Conservation (phyloP, 2,797 vertebrate species). For the Melanotaenia nigrans region DNA sequence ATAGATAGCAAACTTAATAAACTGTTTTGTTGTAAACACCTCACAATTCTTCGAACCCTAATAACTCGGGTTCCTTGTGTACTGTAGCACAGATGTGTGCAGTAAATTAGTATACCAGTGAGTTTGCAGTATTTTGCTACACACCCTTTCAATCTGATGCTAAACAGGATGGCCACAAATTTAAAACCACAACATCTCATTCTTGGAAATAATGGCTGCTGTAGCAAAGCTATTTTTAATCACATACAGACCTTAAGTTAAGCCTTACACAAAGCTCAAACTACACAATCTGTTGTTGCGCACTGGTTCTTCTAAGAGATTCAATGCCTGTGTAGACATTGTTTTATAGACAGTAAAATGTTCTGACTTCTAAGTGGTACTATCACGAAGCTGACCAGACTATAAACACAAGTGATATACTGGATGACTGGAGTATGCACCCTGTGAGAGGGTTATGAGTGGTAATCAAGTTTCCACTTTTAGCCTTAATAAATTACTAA, state of each 20-base stretch:
- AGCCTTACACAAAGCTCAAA: background rate
- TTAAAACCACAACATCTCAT: background rate
- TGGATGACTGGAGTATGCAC: constrained; percentile 14
- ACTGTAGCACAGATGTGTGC: too few relatives aligned
- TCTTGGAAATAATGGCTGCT: constrained; percentile 1
- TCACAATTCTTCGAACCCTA: too few relatives aligned
- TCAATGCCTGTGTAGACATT: constrained; percentile 3
- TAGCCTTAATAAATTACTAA: background rate
- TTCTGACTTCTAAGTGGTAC: background rate
- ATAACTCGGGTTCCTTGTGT: too few relatives aligned
- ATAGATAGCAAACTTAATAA: too few relatives aligned
- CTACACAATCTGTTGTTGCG: background rate
- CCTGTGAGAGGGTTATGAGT: constrained; percentile 11
- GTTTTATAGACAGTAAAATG: constrained; percentile 12
- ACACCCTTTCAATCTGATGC: background rate
- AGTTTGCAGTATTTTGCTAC: background rate
- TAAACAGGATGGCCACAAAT: background rate
- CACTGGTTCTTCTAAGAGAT: constrained; percentile 11
- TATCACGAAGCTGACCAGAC: constrained; percentile 4
- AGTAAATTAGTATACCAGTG: too few relatives aligned
- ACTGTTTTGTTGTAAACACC: too few relatives aligned
- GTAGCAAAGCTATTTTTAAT: constrained; percentile 15
- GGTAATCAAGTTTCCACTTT: constrained; percentile 7
- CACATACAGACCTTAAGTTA: background rate
- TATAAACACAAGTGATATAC: constrained; percentile 11